Evolutionary conservation across 2,797 vertebrate genomes (phyloP), one percentile per base, ranked within the genome.

Genomic region (Myotis daubentonii): DNA sequence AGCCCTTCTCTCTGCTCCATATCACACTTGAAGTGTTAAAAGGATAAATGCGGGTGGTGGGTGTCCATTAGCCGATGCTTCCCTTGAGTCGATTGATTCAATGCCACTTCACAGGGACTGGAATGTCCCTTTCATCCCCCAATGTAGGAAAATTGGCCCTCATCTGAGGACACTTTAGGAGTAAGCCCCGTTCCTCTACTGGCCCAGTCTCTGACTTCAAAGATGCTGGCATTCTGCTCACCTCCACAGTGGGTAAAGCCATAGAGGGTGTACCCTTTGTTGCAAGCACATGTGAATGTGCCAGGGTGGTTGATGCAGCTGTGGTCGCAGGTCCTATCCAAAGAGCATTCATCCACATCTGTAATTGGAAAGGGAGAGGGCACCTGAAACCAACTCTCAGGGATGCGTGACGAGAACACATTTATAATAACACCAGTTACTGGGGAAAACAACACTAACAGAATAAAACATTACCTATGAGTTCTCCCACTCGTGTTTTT

Each of bases 271-370:
- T 99, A 99, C 66, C 99, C 99, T 98, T 98, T 98, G 97, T 99
- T 99, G 97, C 99, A 99, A 55, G 98, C 97, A 97, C 99, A 99
- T 91, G 99, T 97, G 97, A 99, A 99, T 92, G 98, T 98, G 97
- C 99, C 99, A 0, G 99, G 98, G 94, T 99, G 98, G 98, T 99
- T 99, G 98, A 99, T 98, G 98, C 99, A 99, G 47, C 97, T 99
- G 98, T 99, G 99, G 98, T 99, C 99, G 80, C 99, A 99, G 17
- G 99, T 99, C 97, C 99, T 98, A 96, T 99, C 99, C 92, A 99
- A 99, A 95, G 99, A 99, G 98, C 99, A 99, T 97, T 99, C 99
- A 47, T 99, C 99, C 95, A 99, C 98, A 98, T 99, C 99, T 99
- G 99, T 97, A 99, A 98, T 96, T 94, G 91, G 36, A 97, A 97